Percentiles rank a stretch among this genome's conserved stretches.
Evolutionary conservation across 2,113 vertebrate species (phyloP).

Genomic region (Hydropotes inermis): DNA sequence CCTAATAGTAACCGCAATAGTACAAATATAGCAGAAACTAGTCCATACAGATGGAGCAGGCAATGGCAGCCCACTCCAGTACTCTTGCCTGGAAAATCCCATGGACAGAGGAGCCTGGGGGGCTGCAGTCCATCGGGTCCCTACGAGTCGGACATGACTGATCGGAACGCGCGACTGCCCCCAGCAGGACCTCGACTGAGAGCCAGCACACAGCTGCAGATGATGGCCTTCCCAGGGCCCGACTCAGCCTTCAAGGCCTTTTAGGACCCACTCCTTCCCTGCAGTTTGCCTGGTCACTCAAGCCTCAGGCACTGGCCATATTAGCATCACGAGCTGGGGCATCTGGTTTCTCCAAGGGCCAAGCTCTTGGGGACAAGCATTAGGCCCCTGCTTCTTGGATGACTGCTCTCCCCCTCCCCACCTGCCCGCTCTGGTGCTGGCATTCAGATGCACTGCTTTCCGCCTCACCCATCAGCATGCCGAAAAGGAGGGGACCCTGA

Average conservation of each 20-base stretch:
- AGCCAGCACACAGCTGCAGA: not conserved
- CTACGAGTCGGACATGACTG: too few relatives aligned
- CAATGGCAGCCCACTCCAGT: too few relatives aligned
- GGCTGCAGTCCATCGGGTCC: too few relatives aligned
- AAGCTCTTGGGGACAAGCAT: not conserved
- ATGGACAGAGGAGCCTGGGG: too few relatives aligned
- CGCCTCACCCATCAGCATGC: not conserved
- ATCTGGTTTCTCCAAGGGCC: not conserved
- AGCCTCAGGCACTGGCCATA: too few relatives aligned
- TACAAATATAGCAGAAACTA: not conserved
- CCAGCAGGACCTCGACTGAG: fast-evolving
- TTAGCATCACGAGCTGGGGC: fast-evolving
- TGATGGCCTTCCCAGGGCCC: not conserved
- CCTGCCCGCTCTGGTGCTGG: not conserved
- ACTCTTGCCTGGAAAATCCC: too few relatives aligned
- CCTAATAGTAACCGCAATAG: not conserved
- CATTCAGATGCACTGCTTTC: not conserved
- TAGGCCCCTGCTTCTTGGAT: not conserved
- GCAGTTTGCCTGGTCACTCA: not conserved
- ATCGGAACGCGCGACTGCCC: not conserved
- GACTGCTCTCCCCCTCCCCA: not conserved
- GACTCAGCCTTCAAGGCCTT: not conserved
- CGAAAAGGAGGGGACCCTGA: fast-evolving
- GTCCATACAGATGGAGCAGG: too few relatives aligned
- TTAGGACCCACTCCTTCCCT: not conserved